phyloP scores from a whole-genome alignment of 2,113 vertebrate species.

The Albula glossodonta region DNA sequence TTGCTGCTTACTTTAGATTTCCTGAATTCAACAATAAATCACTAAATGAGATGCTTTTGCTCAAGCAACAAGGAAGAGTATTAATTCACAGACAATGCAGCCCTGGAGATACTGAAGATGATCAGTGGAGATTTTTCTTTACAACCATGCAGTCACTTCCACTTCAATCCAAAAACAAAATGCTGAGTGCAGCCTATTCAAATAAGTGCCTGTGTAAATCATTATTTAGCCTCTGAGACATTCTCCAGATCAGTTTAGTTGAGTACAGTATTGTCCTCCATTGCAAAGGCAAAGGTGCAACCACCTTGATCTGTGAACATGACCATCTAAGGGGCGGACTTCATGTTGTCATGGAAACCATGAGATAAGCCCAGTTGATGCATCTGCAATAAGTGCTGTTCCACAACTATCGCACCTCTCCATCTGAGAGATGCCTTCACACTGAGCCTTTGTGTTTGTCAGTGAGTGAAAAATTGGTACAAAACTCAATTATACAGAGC shows the following conservation, averaged over 20 bases:
- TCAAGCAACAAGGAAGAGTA: not conserved
- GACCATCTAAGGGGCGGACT: constrained; percentile 5
- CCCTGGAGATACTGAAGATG: not conserved
- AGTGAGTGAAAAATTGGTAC: not conserved
- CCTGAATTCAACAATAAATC: too few relatives aligned
- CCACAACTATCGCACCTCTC: constrained; percentile 11
- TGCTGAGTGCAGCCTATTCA: too few relatives aligned
- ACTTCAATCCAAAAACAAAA: too few relatives aligned
- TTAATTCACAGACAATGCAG: not conserved
- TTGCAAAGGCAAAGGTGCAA: constrained; percentile 1
- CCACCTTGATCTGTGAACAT: not conserved
- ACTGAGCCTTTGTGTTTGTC: not conserved
- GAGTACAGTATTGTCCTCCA: not conserved
- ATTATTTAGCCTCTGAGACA: not conserved
- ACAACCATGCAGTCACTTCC: not conserved
- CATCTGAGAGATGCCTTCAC: not conserved
- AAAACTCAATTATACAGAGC: constrained; percentile 19
- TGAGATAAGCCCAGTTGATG: constrained; percentile 17
- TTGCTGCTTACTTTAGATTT: not conserved
- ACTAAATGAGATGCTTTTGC: not conserved
- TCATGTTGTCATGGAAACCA: constrained; percentile 31
- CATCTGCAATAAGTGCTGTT: not conserved
- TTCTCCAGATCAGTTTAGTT: not conserved
- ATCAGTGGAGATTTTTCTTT: not conserved
- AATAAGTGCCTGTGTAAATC: not conserved